phyloP scores from a whole-genome alignment of 2,888 invertebrate species.

The Mystacides longicornis region DNA sequence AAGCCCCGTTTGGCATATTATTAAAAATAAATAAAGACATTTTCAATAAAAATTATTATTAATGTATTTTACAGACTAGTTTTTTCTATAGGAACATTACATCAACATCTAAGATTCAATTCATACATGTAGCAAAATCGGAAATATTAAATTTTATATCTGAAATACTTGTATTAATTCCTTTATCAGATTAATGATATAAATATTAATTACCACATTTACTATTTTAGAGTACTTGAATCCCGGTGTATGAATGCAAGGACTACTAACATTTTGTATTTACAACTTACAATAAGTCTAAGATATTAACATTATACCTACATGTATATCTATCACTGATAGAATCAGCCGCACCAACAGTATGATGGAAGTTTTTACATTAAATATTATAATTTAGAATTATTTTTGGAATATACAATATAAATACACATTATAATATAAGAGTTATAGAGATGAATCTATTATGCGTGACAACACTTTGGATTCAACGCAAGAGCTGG shows the following conservation, averaged over 20 bases:
- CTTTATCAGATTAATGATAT: too few species aligned
- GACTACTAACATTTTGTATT: too few species aligned
- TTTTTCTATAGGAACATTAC: slow-evolving; percentile 47
- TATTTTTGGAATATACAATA: slow-evolving; percentile 6
- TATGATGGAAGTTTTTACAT: not conserved
- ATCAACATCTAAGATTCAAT: slow-evolving; percentile 16
- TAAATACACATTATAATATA: not conserved
- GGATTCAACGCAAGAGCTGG: not conserved
- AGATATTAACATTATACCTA: too few species aligned
- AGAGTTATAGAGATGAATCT: not conserved
- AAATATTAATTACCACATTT: too few species aligned
- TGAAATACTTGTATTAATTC: too few species aligned
- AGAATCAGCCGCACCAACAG: slow-evolving; percentile 12
- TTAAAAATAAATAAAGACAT: slow-evolving; percentile 12
- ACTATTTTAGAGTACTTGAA: too few species aligned
- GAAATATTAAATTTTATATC: too few species aligned
- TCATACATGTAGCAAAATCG: too few species aligned
- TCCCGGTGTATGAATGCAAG: too few species aligned
- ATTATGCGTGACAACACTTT: not conserved
- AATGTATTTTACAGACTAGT: slow-evolving; percentile 34
- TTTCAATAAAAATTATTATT: slow-evolving; percentile 8
- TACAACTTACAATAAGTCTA: too few species aligned
- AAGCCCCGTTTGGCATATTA: slow-evolving; percentile 18
- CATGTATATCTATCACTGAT: slow-evolving; percentile 13
- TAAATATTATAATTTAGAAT: not conserved